Evolutionary conservation across 2,113 vertebrate genomes (phyloP).

Genomic region (Ochotona curzoniae): DNA sequence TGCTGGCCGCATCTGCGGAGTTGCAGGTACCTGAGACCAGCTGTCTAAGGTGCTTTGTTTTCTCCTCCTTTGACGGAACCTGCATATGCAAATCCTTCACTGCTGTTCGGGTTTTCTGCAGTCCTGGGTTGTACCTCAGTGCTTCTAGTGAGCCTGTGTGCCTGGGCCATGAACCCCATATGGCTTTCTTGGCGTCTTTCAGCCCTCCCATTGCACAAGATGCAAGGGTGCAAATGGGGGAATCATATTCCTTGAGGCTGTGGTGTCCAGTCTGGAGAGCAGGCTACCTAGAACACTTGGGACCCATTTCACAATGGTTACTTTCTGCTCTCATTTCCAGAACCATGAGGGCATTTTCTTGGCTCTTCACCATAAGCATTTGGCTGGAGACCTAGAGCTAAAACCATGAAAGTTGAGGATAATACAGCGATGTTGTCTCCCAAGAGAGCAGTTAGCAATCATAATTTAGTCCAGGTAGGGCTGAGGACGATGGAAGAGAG

Average conservation of each 20-base stretch:
- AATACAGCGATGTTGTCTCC: not conserved
- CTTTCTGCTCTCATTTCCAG: not conserved
- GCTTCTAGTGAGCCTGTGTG: not conserved
- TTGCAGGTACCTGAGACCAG: not conserved
- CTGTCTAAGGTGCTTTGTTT: not conserved
- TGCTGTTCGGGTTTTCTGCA: not conserved
- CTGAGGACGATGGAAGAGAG: not conserved
- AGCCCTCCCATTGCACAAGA: not conserved
- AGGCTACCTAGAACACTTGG: not conserved
- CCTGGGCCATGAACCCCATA: not conserved
- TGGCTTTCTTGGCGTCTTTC: not conserved
- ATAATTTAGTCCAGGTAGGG: not conserved
- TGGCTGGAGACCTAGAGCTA: not conserved
- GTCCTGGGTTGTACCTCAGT: not conserved
- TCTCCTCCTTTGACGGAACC: not conserved
- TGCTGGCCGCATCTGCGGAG: not conserved
- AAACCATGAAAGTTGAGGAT: not conserved
- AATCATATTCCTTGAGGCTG: not conserved
- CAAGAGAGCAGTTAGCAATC: not conserved
- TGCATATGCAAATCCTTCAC: not conserved
- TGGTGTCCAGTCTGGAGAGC: not conserved
- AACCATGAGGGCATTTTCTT: not conserved
- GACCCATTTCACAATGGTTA: not conserved
- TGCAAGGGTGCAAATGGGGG: not conserved
- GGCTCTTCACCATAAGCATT: not conserved